Percentiles rank a stretch among this genome's conserved stretches.
phyloP scores from a whole-genome alignment of 2,888 invertebrate species.

The Escarpia spicata region DNA sequence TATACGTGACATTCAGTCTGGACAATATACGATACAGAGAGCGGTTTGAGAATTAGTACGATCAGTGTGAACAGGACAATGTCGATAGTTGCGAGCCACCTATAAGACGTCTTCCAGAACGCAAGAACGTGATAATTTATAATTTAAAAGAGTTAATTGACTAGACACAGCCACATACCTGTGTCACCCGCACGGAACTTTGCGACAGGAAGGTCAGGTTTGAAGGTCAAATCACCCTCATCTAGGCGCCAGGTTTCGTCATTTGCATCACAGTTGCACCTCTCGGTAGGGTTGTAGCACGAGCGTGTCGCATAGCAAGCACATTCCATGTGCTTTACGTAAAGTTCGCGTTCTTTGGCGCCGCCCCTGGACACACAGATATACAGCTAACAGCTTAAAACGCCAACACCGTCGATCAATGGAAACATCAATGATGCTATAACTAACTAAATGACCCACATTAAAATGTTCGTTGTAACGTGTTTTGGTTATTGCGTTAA shows the following conservation, averaged over 20 bases:
- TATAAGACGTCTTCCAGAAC: background rate
- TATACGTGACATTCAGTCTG: too few relatives aligned
- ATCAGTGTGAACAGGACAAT: too few relatives aligned
- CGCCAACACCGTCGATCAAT: background rate
- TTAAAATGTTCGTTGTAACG: too few relatives aligned
- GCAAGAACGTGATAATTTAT: background rate
- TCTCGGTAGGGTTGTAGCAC: background rate
- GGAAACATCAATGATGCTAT: background rate
- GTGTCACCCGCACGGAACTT: conserved; percentile 18
- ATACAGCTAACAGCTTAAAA: background rate
- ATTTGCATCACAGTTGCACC: conserved; percentile 25
- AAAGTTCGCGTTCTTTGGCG: background rate
- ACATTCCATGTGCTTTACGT: background rate
- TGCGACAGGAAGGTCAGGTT: conserved; percentile 19
- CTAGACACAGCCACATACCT: conserved; percentile 14
- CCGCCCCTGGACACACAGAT: conserved; percentile 14
- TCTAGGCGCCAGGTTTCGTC: conserved; percentile 19
- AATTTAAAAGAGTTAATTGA: background rate
- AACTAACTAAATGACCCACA: background rate
- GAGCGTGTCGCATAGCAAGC: background rate
- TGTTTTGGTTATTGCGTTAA: too few relatives aligned
- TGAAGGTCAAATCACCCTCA: conserved; percentile 10
- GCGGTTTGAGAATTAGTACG: too few relatives aligned
- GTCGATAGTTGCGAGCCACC: too few relatives aligned
- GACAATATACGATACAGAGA: too few relatives aligned